Evolutionary conservation across 2,797 vertebrate species (phyloP).

Genomic region (Passerculus sandwichensis): DNA sequence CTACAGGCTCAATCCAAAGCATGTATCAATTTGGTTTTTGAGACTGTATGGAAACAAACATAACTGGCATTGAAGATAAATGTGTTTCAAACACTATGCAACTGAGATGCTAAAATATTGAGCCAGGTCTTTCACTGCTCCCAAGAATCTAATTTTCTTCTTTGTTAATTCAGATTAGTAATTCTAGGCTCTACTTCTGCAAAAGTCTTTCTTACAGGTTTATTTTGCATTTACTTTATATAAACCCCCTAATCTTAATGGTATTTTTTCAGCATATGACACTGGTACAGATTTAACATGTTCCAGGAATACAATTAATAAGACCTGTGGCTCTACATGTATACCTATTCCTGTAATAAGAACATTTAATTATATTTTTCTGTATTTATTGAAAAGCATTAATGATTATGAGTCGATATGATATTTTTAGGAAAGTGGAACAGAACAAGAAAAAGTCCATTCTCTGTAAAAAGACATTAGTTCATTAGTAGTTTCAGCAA

Average conservation of each 20-base stretch:
- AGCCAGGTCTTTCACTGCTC: neutral
- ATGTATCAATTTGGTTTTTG: neutral
- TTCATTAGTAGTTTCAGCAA: neutral
- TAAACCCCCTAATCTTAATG: fast-evolving
- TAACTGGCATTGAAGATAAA: neutral
- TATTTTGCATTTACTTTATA: neutral
- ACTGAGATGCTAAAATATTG: neutral
- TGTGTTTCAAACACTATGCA: neutral
- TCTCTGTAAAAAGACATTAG: neutral
- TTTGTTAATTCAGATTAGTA: neutral
- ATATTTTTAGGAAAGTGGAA: neutral
- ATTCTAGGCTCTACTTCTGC: neutral
- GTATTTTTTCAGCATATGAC: neutral
- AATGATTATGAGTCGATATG: neutral
- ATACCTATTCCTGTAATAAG: neutral
- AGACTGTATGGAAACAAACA: neutral
- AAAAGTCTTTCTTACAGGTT: neutral
- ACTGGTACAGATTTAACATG: neutral
- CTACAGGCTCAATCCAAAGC: neutral
- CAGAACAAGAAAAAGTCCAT: neutral
- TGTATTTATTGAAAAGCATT: neutral
- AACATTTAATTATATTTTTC: neutral
- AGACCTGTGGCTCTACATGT: neutral
- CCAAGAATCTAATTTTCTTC: neutral
- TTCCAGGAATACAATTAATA: neutral